phyloP scores from a whole-genome alignment of 2,797 vertebrate species.

The Sibirionetta formosa region DNA sequence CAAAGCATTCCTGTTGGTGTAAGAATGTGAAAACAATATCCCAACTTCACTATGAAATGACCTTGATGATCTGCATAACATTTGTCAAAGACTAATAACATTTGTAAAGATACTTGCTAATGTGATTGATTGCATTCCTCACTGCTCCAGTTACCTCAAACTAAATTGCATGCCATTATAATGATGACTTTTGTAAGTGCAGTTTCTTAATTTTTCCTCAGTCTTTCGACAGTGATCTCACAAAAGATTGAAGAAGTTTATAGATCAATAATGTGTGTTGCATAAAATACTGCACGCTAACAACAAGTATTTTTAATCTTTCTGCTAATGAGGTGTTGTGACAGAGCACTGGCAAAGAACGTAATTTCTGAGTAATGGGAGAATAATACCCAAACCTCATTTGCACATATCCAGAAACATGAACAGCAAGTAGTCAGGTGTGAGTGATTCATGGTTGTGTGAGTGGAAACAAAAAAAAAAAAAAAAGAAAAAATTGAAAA shows the following conservation, averaged over 20 bases:
- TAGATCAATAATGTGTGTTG: slow-evolving; percentile 83
- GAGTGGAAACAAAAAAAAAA: not conserved
- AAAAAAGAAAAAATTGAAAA: not conserved
- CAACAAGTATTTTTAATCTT: slow-evolving; percentile 71
- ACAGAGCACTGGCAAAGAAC: slow-evolving; percentile 72
- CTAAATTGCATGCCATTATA: slow-evolving; percentile 90
- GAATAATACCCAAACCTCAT: slow-evolving; percentile 52
- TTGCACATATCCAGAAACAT: not conserved
- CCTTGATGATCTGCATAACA: slow-evolving; percentile 79
- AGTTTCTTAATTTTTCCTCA: slow-evolving; percentile 76
- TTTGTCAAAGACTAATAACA: slow-evolving; percentile 82
- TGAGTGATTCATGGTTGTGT: slow-evolving; percentile 45
- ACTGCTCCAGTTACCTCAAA: slow-evolving; percentile 77
- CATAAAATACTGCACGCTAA: slow-evolving; percentile 82
- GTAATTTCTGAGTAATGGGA: slow-evolving; percentile 48
- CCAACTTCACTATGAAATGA: slow-evolving; percentile 77
- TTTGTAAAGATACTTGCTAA: slow-evolving; percentile 84
- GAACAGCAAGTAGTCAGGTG: slow-evolving; percentile 13
- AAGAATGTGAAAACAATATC: slow-evolving; percentile 74
- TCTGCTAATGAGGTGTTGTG: slow-evolving; percentile 69
- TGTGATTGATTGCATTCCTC: slow-evolving; percentile 85
- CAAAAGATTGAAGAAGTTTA: slow-evolving; percentile 79
- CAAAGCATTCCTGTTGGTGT: slow-evolving; percentile 42
- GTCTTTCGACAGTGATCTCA: slow-evolving; percentile 70
- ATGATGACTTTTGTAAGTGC: slow-evolving; percentile 80